phyloP scores from a whole-genome alignment of 2,888 invertebrate genomes.

The Scaptomyza parva region DNA sequence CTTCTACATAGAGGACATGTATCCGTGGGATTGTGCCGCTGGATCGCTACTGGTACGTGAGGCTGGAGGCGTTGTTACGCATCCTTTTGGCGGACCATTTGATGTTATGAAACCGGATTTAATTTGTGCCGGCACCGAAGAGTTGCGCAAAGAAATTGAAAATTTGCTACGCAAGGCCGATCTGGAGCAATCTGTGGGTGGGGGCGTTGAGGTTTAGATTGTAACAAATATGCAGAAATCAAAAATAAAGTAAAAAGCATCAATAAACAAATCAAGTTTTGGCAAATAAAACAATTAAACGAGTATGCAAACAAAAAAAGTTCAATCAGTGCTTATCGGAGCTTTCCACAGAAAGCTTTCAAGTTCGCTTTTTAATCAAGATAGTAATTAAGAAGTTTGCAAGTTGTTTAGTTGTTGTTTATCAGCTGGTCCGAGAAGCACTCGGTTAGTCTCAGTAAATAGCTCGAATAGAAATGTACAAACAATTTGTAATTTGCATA shows the following conservation, averaged over 20 bases:
- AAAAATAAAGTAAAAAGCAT: constrained; percentile 27
- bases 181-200: constrained; percentile 78
- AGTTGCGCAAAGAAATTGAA: constrained; percentile 85
- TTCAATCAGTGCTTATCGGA: constrained; percentile 15
- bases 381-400: not conserved
- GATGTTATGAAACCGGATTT: constrained; percentile 87
- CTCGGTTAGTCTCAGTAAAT: constrained; percentile 10
- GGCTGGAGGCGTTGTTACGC: constrained; percentile 90
- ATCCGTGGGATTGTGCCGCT: constrained; percentile 93
- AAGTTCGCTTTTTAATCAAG: constrained; percentile 4
- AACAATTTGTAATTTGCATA: constrained; percentile 5
- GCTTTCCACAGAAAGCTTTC: constrained; percentile 20
- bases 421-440: constrained; percentile 6
- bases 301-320: constrained; percentile 20
- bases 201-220: constrained; percentile 49
- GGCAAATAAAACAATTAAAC: constrained; percentile 38
- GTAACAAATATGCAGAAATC: constrained; percentile 10
- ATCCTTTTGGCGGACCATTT: constrained; percentile 87
- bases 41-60: constrained; percentile 90
- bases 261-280: constrained; percentile 82
- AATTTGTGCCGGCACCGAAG: constrained; percentile 86
- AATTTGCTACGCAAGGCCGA: constrained; percentile 86
- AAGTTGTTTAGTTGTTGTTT: constrained; percentile 22
- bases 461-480: constrained; percentile 1
- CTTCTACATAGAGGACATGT: constrained; percentile 89